Evolutionary conservation across 2,888 invertebrate species (phyloP).

Genomic region (Geotrupes spiniger): DNA sequence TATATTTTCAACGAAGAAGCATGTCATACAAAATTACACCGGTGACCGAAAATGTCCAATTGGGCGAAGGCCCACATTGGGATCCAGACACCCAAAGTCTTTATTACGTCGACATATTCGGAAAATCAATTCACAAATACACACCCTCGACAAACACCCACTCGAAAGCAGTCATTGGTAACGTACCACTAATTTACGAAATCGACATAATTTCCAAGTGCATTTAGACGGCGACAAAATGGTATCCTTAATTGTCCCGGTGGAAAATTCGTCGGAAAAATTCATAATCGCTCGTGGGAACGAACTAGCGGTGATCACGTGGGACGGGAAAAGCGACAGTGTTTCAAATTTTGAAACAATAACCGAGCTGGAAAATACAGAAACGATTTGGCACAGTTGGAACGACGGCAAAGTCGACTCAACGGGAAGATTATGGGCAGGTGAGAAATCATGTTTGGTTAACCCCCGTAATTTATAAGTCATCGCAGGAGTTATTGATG

Average conservation of each 20-base stretch:
- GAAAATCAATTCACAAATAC: slow-evolving; percentile 52
- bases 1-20: too few relatives aligned
- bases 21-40: too few relatives aligned
- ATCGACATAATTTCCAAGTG: background rate
- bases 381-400: slow-evolving; percentile 43
- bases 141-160: slow-evolving; percentile 42
- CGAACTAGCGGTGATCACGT: slow-evolving; percentile 57
- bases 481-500: too few relatives aligned
- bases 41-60: too few relatives aligned
- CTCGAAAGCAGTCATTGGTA: slow-evolving; percentile 2
- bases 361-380: slow-evolving; percentile 59
- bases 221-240: slow-evolving; percentile 23
- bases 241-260: slow-evolving; percentile 59
- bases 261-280: slow-evolving; percentile 56
- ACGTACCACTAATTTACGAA: background rate
- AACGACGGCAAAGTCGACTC: slow-evolving; percentile 81
- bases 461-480: background rate
- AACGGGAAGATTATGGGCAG: slow-evolving; percentile 69
- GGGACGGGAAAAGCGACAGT: slow-evolving; percentile 58
- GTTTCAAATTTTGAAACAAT: slow-evolving; percentile 53
- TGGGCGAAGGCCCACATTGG: slow-evolving; percentile 72
- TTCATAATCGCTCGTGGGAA: slow-evolving; percentile 62
- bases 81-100: slow-evolving; percentile 56
- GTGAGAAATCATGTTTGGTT: slow-evolving; percentile 44
- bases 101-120: slow-evolving; percentile 62